Evolutionary conservation across 1,140 invertebrate genomes (phyloP).

Genomic region (Diabrotica undecimpunctata): DNA sequence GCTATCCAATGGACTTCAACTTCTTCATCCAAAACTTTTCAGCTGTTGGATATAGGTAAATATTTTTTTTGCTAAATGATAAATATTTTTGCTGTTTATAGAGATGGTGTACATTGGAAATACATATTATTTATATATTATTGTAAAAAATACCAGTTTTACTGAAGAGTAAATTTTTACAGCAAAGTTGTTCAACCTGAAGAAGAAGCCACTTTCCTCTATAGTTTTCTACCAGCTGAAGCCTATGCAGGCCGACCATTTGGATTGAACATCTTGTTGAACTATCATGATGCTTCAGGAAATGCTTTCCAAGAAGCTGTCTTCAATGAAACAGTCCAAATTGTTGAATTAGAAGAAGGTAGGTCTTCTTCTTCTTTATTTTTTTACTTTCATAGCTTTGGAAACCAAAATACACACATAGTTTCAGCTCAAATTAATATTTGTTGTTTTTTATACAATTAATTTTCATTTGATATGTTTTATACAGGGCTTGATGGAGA

Average conservation of each 20-base stretch:
- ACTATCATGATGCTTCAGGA: conserved; percentile 80
- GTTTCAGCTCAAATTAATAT: too few relatives aligned
- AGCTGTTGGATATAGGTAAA: conserved; percentile 60
- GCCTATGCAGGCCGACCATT: conserved; percentile 93
- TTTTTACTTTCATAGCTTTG: too few relatives aligned
- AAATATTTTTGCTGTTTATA: too few relatives aligned
- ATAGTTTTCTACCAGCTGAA: conserved; percentile 93
- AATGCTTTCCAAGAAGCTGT: conserved; percentile 76
- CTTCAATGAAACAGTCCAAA: conserved; percentile 98
- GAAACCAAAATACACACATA: too few relatives aligned
- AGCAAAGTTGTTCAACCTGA: conserved; percentile 81
- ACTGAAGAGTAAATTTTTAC: conserved; percentile 59
- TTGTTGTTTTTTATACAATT: neutral
- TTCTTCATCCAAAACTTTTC: conserved; percentile 90
- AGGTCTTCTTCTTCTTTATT: conserved; percentile 7
- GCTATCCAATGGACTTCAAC: conserved; percentile 97
- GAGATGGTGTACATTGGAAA: too few relatives aligned
- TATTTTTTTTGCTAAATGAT: too few relatives aligned
- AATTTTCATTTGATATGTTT: neutral
- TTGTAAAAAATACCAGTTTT: too few relatives aligned
- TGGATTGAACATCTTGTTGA: conserved; percentile 89
- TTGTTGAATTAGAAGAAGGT: conserved; percentile 92
- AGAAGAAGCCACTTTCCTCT: conserved; percentile 91
- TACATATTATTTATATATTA: too few relatives aligned
- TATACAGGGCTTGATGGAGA: conserved; percentile 82